phyloP scores from a whole-genome alignment of 2,113 vertebrate species.

The Cyprinodon tularosa region DNA sequence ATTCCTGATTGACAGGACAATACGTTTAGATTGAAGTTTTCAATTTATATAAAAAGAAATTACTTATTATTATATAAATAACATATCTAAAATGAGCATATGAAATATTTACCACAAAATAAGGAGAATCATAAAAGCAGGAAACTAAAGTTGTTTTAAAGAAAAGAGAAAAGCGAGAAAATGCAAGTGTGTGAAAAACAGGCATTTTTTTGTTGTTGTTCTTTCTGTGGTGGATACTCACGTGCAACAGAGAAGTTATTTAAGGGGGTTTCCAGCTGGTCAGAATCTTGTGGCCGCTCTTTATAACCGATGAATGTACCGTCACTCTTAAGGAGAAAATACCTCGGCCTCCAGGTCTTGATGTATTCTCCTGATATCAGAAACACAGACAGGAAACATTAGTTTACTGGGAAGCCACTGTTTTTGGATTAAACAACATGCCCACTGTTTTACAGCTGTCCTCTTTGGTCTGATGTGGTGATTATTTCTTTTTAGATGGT shows the following conservation, averaged over 20 bases:
- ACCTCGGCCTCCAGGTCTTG: conserved; percentile 96
- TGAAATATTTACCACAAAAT: conserved; percentile 20
- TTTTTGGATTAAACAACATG: conserved; percentile 16
- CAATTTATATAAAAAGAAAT: background rate
- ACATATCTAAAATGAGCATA: background rate
- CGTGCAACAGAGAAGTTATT: conserved; percentile 99
- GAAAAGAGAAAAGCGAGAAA: conserved; percentile 24
- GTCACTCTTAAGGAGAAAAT: conserved; percentile 95
- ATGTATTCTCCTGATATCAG: conserved; percentile 91
- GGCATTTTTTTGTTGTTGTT: conserved; percentile 37
- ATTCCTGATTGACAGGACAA: background rate
- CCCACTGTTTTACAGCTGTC: conserved; percentile 3
- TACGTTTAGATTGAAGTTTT: background rate
- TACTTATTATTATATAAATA: background rate
- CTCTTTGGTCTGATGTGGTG: conserved; percentile 11
- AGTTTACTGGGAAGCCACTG: conserved; percentile 2
- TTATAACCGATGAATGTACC: conserved; percentile 98
- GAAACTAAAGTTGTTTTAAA: background rate
- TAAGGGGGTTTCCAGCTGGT: conserved; percentile 93
- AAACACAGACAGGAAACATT: conserved; percentile 17
- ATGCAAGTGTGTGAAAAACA: conserved; percentile 9
- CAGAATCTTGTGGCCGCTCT: conserved; percentile 93
- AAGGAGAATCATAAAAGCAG: background rate
- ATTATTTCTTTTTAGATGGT: too few species aligned
- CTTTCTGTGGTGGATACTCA: conserved; percentile 81